Evolutionary conservation across 53 echinoderm and acorn worm genomes (phyloP).

Genomic region (Astropecten irregularis): DNA sequence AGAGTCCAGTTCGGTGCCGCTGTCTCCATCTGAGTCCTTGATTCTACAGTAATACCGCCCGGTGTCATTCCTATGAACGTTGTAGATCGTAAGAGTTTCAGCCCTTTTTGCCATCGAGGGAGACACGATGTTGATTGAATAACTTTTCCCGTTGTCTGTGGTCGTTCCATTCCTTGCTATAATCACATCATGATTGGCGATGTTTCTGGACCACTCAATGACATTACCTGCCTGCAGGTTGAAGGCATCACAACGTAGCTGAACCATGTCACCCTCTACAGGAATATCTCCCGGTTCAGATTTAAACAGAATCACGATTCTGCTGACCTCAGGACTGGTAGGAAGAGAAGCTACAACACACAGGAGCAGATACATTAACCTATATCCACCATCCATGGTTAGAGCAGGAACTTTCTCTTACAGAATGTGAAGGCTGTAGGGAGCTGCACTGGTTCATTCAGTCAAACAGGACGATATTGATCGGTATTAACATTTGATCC

Average conservation of each 20-base stretch:
- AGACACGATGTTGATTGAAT: too few species aligned
- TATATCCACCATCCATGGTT: too few species aligned
- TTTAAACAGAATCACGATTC: not conserved
- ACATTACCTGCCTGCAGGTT: not conserved
- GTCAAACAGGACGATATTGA: too few species aligned
- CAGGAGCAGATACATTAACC: slow-evolving; percentile 3
- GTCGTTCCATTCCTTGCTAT: slow-evolving; percentile 6
- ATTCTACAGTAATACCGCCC: not conserved
- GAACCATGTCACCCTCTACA: not conserved
- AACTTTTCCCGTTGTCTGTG: not conserved
- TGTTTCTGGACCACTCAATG: not conserved
- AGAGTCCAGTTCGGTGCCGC: not conserved
- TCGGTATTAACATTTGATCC: too few species aligned
- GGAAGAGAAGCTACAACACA: slow-evolving; percentile 1
- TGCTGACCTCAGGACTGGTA: not conserved
- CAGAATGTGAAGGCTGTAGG: too few species aligned
- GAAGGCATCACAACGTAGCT: not conserved
- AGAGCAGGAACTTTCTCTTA: too few species aligned
- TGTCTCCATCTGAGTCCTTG: not conserved
- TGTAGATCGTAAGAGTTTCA: not conserved
- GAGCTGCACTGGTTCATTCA: too few species aligned
- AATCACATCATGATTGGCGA: not conserved
- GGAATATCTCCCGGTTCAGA: not conserved
- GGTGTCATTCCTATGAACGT: not conserved
- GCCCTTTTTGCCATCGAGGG: too few species aligned